Conservation (phyloP, 2,797 vertebrate genomes). For the Micromesistius poutassou region DNA sequence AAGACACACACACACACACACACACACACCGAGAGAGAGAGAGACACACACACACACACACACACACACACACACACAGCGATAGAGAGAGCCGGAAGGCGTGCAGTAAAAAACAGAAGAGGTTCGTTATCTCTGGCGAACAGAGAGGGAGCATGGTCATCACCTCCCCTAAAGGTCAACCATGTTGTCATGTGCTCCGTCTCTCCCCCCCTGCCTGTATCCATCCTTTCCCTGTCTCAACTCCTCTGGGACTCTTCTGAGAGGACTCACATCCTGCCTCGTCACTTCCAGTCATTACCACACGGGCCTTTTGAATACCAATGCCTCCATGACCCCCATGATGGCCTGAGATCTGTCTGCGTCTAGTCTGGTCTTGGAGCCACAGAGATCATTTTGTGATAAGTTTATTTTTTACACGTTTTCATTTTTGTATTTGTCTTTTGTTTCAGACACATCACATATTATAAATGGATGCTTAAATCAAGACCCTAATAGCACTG, state of each 20-base stretch:
- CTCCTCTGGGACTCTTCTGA: neutral
- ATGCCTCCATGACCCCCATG: neutral
- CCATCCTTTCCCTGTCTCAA: constrained; percentile 22
- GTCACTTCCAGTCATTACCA: neutral
- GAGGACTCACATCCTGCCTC: neutral
- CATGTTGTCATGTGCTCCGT: constrained; percentile 24
- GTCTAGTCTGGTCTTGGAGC: neutral
- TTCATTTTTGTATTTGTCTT: neutral
- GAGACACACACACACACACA: too few species aligned
- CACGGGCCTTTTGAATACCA: neutral
- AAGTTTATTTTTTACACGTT: neutral
- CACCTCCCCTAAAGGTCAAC: constrained; percentile 56
- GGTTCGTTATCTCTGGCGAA: neutral
- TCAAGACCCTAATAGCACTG: neutral
- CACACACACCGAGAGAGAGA: too few species aligned
- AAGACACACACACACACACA: too few species aligned
- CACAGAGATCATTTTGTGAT: too few species aligned
- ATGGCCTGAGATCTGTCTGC: neutral
- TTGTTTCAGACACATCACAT: neutral
- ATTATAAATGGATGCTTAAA: neutral
- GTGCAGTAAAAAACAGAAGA: constrained; percentile 2
- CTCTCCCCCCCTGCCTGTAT: constrained; percentile 17
- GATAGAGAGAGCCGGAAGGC: constrained; percentile 13
- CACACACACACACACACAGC: neutral
- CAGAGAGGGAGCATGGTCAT: neutral